phyloP scores from a whole-genome alignment of 1,140 invertebrate species.

The Philopotamus ludificatus region DNA sequence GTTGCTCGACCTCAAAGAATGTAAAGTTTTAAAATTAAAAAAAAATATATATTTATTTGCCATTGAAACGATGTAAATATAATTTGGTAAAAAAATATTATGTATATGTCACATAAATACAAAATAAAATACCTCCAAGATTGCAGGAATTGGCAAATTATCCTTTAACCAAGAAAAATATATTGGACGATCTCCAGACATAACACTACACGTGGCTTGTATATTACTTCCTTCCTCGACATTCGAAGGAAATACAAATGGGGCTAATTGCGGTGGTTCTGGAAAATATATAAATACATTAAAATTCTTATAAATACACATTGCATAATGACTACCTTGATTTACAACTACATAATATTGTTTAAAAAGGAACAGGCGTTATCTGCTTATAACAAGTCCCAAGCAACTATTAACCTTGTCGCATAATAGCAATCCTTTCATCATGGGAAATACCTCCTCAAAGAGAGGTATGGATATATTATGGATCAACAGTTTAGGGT shows the following conservation, averaged over 20 bases:
- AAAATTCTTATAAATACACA: slow-evolving; percentile 17
- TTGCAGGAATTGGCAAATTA: slow-evolving; percentile 60
- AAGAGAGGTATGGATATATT: too few relatives aligned
- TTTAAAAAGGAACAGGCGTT: too few relatives aligned
- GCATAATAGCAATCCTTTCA: too few relatives aligned
- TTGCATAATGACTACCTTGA: not conserved
- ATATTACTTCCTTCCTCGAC: slow-evolving; percentile 77
- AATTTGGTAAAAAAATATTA: not conserved
- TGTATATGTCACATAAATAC: not conserved
- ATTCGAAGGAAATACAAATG: slow-evolving; percentile 71
- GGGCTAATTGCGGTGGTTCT: slow-evolving; percentile 71
- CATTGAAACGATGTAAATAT: not conserved
- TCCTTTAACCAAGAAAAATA: slow-evolving; percentile 80
- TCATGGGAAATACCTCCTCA: too few relatives aligned
- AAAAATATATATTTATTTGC: slow-evolving; percentile 8
- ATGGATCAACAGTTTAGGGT: too few relatives aligned
- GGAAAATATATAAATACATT: slow-evolving; percentile 37
- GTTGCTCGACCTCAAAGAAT: slow-evolving; percentile 66
- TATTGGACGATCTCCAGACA: slow-evolving; percentile 80
- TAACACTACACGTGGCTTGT: slow-evolving; percentile 80
- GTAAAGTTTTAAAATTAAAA: slow-evolving; percentile 37
- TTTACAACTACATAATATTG: too few relatives aligned
- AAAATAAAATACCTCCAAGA: slow-evolving; percentile 53
- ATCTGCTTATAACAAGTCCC: too few relatives aligned
- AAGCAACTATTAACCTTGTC: too few relatives aligned